Base-by-base conservation (phyloP, 2,888 invertebrate species). In the Abrostola tripartita region DNA sequence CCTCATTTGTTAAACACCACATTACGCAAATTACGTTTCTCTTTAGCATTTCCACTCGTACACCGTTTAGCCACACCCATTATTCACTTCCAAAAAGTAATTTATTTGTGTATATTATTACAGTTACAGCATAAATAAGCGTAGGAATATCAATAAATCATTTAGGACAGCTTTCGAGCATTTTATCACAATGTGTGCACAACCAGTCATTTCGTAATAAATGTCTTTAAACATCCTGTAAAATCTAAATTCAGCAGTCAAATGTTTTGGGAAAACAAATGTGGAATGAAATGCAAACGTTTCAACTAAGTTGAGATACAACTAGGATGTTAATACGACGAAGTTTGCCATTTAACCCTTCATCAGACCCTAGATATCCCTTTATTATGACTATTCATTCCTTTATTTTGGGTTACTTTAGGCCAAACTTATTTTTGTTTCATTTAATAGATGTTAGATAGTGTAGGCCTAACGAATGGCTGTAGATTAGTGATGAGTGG, bases 361-460 rank as follows among this genome's bases (percentile, higher is more conserved):
- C 44, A 47, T 47, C 44, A 47, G 44, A 47, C 44, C 44, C 44
- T 47, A 47, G 44, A 47, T 47, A 47, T 9, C 24, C 44, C 44
- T 47, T 47, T 47, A 47, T 47, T 47, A 47, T 47, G 14, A 24
- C 44, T 47, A 47, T 47, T 14, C 8, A 47, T 47, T 47, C 44
- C 44, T 47, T 14, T 24, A 47, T 47, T 47, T 47, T 47, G 44
- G 14, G 44, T 47, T 24, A 47, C 24, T 47, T 24, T 10, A 14
- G 44, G 9, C 0, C 6, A 9, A 47, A 47, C 24, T 47, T 24
- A 24, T 47, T 47, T 24, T 47, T 9, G 44, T 47, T 47, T 47
- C 24, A 47, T 24, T 9, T 14, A 4, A 2, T 24, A 24, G 24
- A 24, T 4, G 24, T n/a, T n/a, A n/a, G n/a, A n/a, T 24, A 24